Evolutionary conservation across 92 coral and sea anemone genomes (phyloP).

Genomic region (Phenganax subtilis): DNA sequence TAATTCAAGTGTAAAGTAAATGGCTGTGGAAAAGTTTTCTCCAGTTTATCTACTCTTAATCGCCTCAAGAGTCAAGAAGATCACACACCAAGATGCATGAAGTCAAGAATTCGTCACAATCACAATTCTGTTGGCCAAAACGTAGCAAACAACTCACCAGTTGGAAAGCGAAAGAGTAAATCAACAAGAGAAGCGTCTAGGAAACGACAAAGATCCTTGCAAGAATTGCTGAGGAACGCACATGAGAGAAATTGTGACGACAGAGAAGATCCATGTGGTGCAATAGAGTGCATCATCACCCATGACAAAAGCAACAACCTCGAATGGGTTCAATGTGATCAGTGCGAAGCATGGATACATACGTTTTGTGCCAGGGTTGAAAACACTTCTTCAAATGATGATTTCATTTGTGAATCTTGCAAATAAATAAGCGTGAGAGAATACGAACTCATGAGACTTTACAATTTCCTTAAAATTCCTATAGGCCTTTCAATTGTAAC

Average conservation of each 20-base stretch:
- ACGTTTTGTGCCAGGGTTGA: not conserved
- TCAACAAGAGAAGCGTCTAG: not conserved
- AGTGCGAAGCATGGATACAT: not conserved
- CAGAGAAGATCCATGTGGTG: slow-evolving; percentile 1
- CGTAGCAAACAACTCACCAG: not conserved
- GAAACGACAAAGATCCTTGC: not conserved
- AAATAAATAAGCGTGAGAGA: not conserved
- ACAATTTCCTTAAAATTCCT: no score
- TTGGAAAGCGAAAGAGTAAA: not conserved
- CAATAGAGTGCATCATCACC: not conserved
- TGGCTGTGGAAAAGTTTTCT: not conserved
- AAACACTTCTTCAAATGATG: not conserved
- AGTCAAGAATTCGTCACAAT: not conserved
- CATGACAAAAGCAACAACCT: not conserved
- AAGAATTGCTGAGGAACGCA: slow-evolving; percentile 1
- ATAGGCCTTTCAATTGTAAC: no score
- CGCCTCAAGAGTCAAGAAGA: not conserved
- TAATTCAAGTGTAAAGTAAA: not conserved
- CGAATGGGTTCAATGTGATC: slow-evolving; percentile 1
- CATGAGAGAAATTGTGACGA: not conserved
- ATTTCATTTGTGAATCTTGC: not conserved
- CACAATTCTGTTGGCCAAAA: not conserved
- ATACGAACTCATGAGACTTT: not conserved
- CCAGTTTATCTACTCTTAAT: slow-evolving; percentile 3
- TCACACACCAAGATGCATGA: slow-evolving; percentile 8